Conservation (phyloP, 2,888 invertebrate genomes). For the Lasioglossum calceatum region DNA sequence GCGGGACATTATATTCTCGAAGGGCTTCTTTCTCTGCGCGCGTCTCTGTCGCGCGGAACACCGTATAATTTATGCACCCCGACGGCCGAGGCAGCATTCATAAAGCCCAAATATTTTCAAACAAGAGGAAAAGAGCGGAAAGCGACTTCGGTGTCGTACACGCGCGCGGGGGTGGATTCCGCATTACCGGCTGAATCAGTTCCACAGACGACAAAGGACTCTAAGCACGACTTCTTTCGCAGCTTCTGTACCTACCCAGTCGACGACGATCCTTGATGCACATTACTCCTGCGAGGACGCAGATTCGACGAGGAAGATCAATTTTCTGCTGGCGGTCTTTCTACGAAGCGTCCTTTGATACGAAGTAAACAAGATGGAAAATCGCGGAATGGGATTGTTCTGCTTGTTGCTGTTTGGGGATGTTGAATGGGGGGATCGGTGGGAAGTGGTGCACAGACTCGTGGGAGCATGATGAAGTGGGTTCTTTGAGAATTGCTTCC, state of each 20-base stretch:
- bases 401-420: background rate
- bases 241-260: background rate
- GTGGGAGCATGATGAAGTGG: background rate
- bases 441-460: background rate
- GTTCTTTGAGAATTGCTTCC: background rate
- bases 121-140: conserved; percentile 77
- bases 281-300: background rate
- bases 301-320: background rate
- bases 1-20: conserved; percentile 69
- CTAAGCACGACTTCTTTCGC: conserved; percentile 28
- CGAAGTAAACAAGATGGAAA: background rate
- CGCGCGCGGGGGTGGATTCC: conserved; percentile 21
- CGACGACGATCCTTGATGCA: background rate
- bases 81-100: conserved; percentile 70
- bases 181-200: conserved; percentile 54
- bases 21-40: conserved; percentile 56
- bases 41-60: conserved; percentile 56
- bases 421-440: background rate
- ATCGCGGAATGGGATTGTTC: background rate
- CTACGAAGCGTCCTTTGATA: background rate
- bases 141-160: conserved; percentile 40
- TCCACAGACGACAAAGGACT: conserved; percentile 52
- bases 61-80: conserved; percentile 80
- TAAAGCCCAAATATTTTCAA: conserved; percentile 80
- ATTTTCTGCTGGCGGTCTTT: background rate